Evolutionary conservation across 2,888 invertebrate genomes (phyloP), one percentile per base, ranked within the genome.

Genomic region (Agrotis puta): DNA sequence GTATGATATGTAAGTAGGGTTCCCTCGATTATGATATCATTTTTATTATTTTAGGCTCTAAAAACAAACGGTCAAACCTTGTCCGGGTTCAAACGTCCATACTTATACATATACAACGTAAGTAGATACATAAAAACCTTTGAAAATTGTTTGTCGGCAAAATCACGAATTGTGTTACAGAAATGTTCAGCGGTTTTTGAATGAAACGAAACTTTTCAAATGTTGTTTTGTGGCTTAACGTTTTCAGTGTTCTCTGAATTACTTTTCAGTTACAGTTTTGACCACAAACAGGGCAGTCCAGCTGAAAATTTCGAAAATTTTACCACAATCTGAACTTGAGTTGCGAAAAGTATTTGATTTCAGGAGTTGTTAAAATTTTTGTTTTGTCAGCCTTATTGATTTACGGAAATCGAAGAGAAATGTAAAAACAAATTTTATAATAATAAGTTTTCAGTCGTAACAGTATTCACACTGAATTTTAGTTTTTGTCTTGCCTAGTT

Each of bases 201-300:
- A 87, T 83, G 84, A 85, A 87, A 84, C 74, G 83, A 81, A 92
- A 91, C 89, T 91, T 92, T 90, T 89, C 88, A 86, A 90, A 90
- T 85, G 88, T 87, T 90, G 90, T 91, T 88, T 88, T 90, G 92
- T 79, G 91, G 92, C 85, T 87, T 85, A 83, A 84, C 85, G 84
- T 90, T 88, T 89, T 87, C 88, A 84, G 85, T 89, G 84, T 85
- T 89, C 88, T 85, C 87, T 73, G 89, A 88, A 90, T 90, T 89
- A 90, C 92, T 90, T 91, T 91, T 88, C 90, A 88, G 88, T 89
- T 88, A 85, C 86, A 87, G 87, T 88, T 83, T 74, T 70, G 70
- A 88, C 91, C 91, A 77, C 91, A 87, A 84, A 88, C 85, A 75
- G 84, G 82, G 68, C 80, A 73, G 84, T 61, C 54, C 54, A 45